A percentile compares a stretch with the other conserved stretches of the same genome.
These are phyloP conservation scores for Anolis carolinensis DNA, from an alignment of 2,113 vertebrate genomes.

Conservation along the genomic window DNA sequence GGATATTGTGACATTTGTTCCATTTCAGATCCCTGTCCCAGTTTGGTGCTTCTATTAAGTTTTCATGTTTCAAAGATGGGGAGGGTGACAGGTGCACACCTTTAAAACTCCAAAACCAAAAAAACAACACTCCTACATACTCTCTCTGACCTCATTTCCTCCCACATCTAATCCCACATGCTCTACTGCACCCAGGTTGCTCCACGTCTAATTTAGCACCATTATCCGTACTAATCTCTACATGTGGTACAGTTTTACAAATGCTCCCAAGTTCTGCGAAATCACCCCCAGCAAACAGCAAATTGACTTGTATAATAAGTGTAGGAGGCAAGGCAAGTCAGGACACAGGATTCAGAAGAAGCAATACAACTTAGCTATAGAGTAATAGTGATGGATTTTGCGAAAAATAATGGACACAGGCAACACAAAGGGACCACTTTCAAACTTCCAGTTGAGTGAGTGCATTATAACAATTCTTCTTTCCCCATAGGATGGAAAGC, in stretches of 20 bases:
- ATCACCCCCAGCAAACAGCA: background rate
- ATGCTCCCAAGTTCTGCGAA: background rate
- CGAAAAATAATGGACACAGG: background rate
- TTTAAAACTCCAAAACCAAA: background rate
- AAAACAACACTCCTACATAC: background rate
- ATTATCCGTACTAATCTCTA: conserved; percentile 17
- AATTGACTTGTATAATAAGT: background rate
- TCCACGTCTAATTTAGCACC: background rate
- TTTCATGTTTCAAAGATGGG: background rate
- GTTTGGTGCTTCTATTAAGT: background rate
- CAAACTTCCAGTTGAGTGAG: background rate
- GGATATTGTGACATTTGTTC: no score
- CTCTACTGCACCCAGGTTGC: background rate
- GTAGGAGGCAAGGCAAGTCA: background rate
- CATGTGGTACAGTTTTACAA: background rate
- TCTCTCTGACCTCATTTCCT: background rate
- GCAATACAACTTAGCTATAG: background rate
- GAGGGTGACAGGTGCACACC: background rate
- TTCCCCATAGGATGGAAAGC: background rate
- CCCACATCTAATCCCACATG: background rate
- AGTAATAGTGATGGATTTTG: background rate
- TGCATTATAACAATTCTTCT: background rate
- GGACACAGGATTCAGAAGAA: background rate
- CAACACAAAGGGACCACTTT: background rate
- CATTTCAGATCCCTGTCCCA: background rate